Percentiles rank a stretch among this genome's conserved stretches.
Conservation (phyloP, 2,113 vertebrate genomes). For the Alexandromys fortis region DNA sequence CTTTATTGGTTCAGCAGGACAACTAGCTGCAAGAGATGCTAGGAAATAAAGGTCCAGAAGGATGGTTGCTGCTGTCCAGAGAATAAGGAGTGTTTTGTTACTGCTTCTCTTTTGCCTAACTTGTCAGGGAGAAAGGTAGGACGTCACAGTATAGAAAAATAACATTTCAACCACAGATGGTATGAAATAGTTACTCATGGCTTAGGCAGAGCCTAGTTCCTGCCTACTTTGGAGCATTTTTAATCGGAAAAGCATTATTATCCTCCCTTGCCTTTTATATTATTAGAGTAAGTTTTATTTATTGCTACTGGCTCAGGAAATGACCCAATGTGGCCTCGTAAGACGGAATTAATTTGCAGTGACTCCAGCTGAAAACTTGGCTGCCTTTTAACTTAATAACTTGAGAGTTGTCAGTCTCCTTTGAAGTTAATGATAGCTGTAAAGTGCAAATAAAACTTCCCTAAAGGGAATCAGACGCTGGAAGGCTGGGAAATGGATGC, state of each 20-base stretch:
- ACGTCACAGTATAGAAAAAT: background rate
- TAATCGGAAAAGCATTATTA: slow-evolving; percentile 71
- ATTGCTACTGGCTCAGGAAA: slow-evolving; percentile 84
- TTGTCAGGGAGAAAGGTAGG: background rate
- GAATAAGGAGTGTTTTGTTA: background rate
- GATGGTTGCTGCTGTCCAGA: background rate
- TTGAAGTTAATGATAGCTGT: slow-evolving; percentile 85
- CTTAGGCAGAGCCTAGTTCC: slow-evolving; percentile 25
- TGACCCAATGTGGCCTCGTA: slow-evolving; percentile 83
- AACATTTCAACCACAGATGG: background rate
- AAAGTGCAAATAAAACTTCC: slow-evolving; percentile 84
- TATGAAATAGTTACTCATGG: background rate
- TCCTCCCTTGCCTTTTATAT: slow-evolving; percentile 75
- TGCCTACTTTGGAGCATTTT: slow-evolving; percentile 36
- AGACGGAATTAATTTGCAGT: slow-evolving; percentile 86
- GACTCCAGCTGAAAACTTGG: slow-evolving; percentile 83
- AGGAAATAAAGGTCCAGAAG: background rate
- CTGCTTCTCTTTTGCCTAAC: background rate
- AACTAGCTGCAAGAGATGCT: slow-evolving; percentile 9
- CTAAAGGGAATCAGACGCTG: slow-evolving; percentile 76
- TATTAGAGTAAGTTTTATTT: slow-evolving; percentile 82
- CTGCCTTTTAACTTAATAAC: slow-evolving; percentile 85
- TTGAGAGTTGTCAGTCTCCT: slow-evolving; percentile 81
- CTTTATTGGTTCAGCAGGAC: background rate
- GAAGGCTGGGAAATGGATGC: slow-evolving; percentile 37